Conservation (phyloP, 2,888 invertebrate species). For the Platypus cylindrus region DNA sequence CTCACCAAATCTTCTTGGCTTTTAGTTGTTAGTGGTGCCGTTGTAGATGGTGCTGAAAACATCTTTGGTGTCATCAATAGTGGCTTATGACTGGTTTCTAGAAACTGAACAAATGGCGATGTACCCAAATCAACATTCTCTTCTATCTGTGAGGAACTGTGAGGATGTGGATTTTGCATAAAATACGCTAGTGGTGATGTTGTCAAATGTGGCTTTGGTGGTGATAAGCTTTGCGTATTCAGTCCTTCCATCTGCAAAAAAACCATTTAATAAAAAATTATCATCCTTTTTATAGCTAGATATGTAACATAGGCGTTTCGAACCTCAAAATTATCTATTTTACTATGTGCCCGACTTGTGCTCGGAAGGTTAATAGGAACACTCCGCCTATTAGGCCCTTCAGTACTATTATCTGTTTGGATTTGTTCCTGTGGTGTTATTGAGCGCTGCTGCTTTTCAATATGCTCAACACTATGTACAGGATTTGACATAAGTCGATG, state of each 20-base stretch:
- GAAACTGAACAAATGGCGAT: constrained; percentile 44
- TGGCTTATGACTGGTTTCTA: constrained; percentile 49
- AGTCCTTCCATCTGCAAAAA: constrained; percentile 6
- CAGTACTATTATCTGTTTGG: constrained; percentile 4
- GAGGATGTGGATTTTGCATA: constrained; percentile 19
- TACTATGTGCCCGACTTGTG: constrained; percentile 14
- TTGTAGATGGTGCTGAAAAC: constrained; percentile 49
- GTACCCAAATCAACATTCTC: constrained; percentile 20
- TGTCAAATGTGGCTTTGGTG: constrained; percentile 10
- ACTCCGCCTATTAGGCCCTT: constrained; percentile 25
- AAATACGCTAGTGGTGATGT: constrained; percentile 25
- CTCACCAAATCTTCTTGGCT: constrained; percentile 7
- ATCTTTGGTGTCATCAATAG: constrained; percentile 77
- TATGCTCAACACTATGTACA: constrained; percentile 73
- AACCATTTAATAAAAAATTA: neutral
- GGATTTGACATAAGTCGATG: constrained; percentile 75
- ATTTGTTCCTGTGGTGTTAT: constrained; percentile 52
- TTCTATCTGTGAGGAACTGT: constrained; percentile 3
- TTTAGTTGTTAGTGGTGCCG: constrained; percentile 6
- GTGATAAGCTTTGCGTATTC: constrained; percentile 7
- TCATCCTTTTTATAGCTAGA: constrained; percentile 5
- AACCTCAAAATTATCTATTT: constrained; percentile 13
- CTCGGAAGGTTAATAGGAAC: constrained; percentile 27
- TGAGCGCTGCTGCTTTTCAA: constrained; percentile 74
- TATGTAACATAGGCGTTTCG: constrained; percentile 1